phyloP scores from a whole-genome alignment of 2,797 vertebrate species.

The Orestias chungarensis region DNA sequence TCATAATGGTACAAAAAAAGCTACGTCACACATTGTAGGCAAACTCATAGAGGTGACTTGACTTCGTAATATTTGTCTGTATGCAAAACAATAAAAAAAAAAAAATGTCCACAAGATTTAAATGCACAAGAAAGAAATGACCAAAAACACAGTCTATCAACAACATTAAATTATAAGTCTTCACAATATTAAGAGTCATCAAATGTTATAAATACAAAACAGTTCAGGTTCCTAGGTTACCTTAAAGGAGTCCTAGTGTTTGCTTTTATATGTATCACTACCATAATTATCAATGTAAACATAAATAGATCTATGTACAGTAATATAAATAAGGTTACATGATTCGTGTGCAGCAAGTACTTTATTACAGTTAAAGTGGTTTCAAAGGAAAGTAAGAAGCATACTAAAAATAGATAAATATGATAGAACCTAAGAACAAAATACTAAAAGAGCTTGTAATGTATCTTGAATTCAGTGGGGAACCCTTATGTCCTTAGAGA shows the following conservation, averaged over 20 bases:
- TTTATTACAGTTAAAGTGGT: slow-evolving; percentile 38
- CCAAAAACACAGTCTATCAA: neutral
- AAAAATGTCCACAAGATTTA: neutral
- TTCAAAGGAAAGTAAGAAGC: slow-evolving; percentile 25
- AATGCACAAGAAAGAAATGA: neutral
- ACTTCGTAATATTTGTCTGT: neutral
- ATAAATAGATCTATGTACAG: slow-evolving; percentile 64
- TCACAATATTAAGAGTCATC: slow-evolving; percentile 10
- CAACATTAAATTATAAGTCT: neutral
- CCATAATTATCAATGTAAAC: slow-evolving; percentile 17
- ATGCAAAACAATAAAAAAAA: neutral
- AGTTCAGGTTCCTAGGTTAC: neutral
- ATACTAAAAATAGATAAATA: slow-evolving; percentile 45
- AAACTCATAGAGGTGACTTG: neutral
- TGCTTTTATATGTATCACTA: slow-evolving; percentile 8
- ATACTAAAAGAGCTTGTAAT: slow-evolving; percentile 1
- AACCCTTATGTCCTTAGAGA: too few relatives aligned
- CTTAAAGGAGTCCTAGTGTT: slow-evolving; percentile 1
- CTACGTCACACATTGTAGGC: neutral
- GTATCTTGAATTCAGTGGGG: too few relatives aligned
- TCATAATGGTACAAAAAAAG: neutral
- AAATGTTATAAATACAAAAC: neutral
- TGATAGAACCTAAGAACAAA: neutral
- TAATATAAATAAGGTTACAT: slow-evolving; percentile 64
- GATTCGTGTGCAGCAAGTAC: slow-evolving; percentile 48